Conservation (phyloP, 2,113 vertebrate species). For the Pangasianodon hypophthalmus region DNA sequence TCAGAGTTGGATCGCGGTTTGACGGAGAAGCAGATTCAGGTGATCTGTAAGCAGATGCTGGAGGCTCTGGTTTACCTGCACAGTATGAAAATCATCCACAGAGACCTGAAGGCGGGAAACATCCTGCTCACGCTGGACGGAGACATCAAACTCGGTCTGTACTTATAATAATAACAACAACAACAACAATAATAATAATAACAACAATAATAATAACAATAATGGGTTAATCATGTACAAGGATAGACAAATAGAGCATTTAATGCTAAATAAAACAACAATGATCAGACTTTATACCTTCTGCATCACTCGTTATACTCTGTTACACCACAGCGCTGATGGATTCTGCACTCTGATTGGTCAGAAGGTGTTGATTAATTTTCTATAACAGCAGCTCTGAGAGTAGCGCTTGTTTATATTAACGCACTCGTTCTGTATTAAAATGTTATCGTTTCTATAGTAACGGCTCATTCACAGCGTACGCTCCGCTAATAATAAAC, state of each 20-base stretch:
- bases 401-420: background rate
- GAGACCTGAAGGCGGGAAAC: slow-evolving; percentile 96
- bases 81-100: slow-evolving; percentile 92
- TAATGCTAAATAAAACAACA: background rate
- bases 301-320: background rate
- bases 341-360: background rate
- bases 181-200: background rate
- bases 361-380: background rate
- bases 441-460: background rate
- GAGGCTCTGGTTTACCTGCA: slow-evolving; percentile 92
- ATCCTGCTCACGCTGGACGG: slow-evolving; percentile 92
- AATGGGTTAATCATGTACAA: background rate
- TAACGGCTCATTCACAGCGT: background rate
- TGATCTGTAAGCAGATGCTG: slow-evolving; percentile 92
- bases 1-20: slow-evolving; percentile 91
- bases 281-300: background rate
- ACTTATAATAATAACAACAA: background rate
- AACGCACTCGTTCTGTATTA: background rate
- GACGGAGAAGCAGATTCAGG: slow-evolving; percentile 90
- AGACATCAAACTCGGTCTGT: slow-evolving; percentile 92
- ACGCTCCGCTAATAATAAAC: background rate
- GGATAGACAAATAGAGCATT: background rate
- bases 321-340: background rate
- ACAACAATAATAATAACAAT: background rate
- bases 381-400: background rate